Evolutionary conservation across 1,140 invertebrate species (phyloP).

Genomic region (Contarinia nasturtii): DNA sequence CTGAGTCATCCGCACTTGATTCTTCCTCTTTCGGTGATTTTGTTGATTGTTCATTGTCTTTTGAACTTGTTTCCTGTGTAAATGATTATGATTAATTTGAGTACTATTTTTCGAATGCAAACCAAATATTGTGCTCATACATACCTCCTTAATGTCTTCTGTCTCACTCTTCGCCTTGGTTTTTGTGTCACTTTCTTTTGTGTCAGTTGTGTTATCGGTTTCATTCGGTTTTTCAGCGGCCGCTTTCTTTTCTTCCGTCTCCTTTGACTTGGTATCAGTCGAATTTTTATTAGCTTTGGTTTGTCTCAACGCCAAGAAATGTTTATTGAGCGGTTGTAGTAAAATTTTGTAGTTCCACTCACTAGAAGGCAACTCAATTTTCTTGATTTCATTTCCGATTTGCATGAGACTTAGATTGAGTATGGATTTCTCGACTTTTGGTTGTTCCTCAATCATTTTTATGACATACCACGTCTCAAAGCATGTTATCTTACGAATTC

Average conservation of each 20-base stretch:
- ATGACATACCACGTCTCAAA: constrained; percentile 24
- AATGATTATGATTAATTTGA: too few species aligned
- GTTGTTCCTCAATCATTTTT: constrained; percentile 8
- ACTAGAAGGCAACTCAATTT: constrained; percentile 11
- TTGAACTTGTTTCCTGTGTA: too few species aligned
- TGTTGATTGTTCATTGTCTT: too few species aligned
- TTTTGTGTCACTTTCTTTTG: not conserved
- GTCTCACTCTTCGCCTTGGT: too few species aligned
- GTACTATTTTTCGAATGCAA: too few species aligned
- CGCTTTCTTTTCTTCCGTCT: too few species aligned
- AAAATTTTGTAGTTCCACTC: constrained; percentile 21
- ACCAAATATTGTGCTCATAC: too few species aligned
- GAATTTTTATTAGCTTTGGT: not conserved
- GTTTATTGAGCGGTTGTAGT: constrained; percentile 7
- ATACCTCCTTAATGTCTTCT: too few species aligned
- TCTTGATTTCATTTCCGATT: constrained; percentile 15
- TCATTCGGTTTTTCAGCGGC: not conserved
- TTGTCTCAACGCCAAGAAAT: too few species aligned
- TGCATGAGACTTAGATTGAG: constrained; percentile 16
- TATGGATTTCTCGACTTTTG: not conserved
- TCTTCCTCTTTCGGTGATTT: too few species aligned
- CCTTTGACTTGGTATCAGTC: too few species aligned
- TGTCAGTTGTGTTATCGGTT: not conserved
- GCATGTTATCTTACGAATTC: constrained; percentile 16
- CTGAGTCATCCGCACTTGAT: too few species aligned